These are phyloP conservation scores for Poeciliopsis turrubarensis DNA, from an alignment of 2,113 vertebrate species.

Conservation along the genomic window DNA sequence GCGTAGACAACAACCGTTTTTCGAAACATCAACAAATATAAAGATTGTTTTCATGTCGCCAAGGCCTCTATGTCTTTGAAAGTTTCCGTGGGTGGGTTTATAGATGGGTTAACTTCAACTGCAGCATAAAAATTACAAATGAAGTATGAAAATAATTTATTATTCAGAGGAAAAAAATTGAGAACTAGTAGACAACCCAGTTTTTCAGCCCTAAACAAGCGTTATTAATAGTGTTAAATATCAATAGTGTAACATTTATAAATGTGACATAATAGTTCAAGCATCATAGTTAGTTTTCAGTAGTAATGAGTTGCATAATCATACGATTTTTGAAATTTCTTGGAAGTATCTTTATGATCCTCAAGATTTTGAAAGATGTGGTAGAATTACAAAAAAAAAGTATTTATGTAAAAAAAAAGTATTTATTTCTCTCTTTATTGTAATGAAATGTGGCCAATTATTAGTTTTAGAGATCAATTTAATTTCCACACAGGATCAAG, in stretches of 20 bases:
- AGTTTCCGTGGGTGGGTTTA: too few relatives aligned
- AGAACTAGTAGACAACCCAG: not conserved
- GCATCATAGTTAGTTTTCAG: not conserved
- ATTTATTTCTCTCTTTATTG: too few relatives aligned
- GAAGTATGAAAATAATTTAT: not conserved
- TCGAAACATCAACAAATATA: not conserved
- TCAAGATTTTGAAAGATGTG: not conserved
- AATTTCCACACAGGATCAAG: not conserved
- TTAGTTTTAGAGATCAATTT: too few relatives aligned
- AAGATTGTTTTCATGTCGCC: not conserved
- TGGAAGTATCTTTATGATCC: too few relatives aligned
- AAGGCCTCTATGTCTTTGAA: not conserved
- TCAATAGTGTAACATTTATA: not conserved
- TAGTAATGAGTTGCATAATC: not conserved
- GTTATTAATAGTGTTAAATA: conserved; percentile 1
- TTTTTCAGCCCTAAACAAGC: not conserved
- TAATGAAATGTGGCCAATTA: too few relatives aligned
- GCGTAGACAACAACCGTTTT: not conserved
- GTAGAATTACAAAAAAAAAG: too few relatives aligned
- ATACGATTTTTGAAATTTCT: not conserved
- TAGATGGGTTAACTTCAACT: not conserved
- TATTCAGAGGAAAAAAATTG: not conserved
- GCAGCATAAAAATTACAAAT: not conserved
- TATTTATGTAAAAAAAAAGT: too few relatives aligned
- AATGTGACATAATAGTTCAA: not conserved